phyloP scores from a whole-genome alignment of 2,797 vertebrate species.

The Monodelphis domestica region DNA sequence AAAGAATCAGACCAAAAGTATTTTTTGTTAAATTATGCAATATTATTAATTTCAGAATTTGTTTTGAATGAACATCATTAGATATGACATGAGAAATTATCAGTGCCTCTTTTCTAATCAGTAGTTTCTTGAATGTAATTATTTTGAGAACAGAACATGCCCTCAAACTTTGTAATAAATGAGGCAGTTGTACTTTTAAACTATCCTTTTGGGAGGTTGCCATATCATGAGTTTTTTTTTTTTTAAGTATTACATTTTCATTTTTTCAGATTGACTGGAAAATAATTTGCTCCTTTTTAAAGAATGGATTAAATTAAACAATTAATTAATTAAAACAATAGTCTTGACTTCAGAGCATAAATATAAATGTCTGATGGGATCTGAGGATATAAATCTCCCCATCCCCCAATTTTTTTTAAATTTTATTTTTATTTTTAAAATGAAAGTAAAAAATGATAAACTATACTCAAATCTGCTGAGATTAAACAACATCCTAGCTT shows the following conservation, averaged over 20 bases:
- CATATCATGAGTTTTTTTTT: not conserved
- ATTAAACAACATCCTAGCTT: not conserved
- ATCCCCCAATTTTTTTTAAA: not conserved
- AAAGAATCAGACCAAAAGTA: conserved; percentile 99
- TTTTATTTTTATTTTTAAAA: not conserved
- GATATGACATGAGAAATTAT: conserved; percentile 14
- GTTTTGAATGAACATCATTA: conserved; percentile 41
- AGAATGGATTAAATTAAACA: too few species aligned
- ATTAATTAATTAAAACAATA: not conserved
- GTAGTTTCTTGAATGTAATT: conserved; percentile 41
- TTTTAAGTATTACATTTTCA: conserved; percentile 5
- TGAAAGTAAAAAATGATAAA: not conserved
- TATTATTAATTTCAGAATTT: conserved; percentile 32
- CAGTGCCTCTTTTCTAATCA: not conserved
- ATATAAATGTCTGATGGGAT: conserved; percentile 28
- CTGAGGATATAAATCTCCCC: conserved; percentile 3
- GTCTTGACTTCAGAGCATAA: conserved; percentile 21
- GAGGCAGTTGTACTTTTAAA: not conserved
- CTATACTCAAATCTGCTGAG: not conserved
- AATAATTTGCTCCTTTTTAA: conserved; percentile 42
- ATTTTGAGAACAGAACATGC: conserved; percentile 36
- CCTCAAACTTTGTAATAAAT: conserved; percentile 44
- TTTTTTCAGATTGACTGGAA: conserved; percentile 30
- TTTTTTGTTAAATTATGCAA: conserved; percentile 48
- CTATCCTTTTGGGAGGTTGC: not conserved